Evolutionary conservation across 1,140 invertebrate species (phyloP).

Genomic region (Drosophila tsacasi): DNA sequence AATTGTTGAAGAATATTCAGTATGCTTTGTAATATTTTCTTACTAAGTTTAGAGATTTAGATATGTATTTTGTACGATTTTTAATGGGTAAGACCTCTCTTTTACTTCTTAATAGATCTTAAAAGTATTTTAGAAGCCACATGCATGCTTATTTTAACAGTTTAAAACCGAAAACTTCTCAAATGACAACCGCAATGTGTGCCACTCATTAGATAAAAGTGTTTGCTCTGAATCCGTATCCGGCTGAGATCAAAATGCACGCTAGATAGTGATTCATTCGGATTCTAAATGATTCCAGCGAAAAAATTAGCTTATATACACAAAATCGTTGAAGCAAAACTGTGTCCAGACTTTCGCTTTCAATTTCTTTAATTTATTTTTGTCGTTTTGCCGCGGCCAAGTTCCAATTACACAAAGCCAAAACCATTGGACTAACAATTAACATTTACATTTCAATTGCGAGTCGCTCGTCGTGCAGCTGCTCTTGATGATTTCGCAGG

Average conservation of each 20-base stretch:
- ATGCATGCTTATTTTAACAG: neutral
- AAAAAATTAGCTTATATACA: constrained; percentile 12
- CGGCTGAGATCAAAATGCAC: constrained; percentile 7
- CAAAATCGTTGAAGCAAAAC: constrained; percentile 19
- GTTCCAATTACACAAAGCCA: constrained; percentile 47
- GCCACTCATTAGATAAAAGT: neutral
- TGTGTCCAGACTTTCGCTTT: constrained; percentile 62
- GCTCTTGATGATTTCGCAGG: constrained; percentile 18
- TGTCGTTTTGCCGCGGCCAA: constrained; percentile 46
- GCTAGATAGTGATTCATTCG: constrained; percentile 23
- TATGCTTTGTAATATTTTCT: no score
- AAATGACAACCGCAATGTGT: neutral
- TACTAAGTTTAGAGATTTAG: neutral
- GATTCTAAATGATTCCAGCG: neutral
- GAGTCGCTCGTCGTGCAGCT: constrained; percentile 22
- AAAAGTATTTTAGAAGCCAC: neutral
- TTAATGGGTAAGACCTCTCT: no score
- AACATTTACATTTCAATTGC: constrained; percentile 46
- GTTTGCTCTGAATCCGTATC: constrained; percentile 1
- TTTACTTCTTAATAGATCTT: no score
- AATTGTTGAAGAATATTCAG: no score
- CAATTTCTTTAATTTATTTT: constrained; percentile 60
- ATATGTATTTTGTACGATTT: neutral
- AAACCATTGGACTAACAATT: constrained; percentile 50
- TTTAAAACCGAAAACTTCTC: neutral